A percentile compares a stretch with the other conserved stretches of the same genome.
These are phyloP conservation scores for Strix aluco DNA, from an alignment of 2,113 vertebrate species.

Conservation along the genomic window DNA sequence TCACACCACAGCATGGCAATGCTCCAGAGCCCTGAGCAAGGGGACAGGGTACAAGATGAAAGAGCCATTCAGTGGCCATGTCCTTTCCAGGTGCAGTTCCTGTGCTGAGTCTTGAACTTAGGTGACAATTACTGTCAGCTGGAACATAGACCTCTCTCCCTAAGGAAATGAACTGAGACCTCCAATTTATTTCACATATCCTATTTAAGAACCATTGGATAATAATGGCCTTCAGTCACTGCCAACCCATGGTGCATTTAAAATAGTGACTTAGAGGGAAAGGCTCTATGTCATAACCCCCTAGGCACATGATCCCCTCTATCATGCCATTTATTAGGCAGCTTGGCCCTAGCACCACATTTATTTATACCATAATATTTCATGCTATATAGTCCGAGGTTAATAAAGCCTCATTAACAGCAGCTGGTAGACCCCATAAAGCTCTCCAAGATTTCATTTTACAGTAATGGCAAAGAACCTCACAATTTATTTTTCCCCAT, in stretches of 20 bases:
- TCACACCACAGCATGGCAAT: background rate
- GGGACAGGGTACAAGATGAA: accelerated
- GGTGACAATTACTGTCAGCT: slow-evolving; percentile 7
- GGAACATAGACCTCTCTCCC: background rate
- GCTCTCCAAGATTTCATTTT: slow-evolving; percentile 68
- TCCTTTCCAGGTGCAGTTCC: background rate
- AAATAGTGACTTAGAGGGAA: slow-evolving; percentile 24
- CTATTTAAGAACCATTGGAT: slow-evolving; percentile 2
- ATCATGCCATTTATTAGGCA: slow-evolving; percentile 23
- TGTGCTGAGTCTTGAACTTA: background rate
- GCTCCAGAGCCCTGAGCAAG: background rate
- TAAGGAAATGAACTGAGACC: background rate
- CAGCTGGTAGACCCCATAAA: slow-evolving; percentile 50
- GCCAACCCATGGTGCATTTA: background rate
- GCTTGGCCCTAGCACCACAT: background rate
- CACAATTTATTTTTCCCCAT: slow-evolving; percentile 67
- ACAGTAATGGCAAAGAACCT: slow-evolving; percentile 63
- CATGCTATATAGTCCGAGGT: slow-evolving; percentile 26
- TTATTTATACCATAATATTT: slow-evolving; percentile 62
- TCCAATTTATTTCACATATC: slow-evolving; percentile 19
- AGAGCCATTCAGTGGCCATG: background rate
- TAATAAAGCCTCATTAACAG: slow-evolving; percentile 76
- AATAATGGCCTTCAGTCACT: slow-evolving; percentile 32
- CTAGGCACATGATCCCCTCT: background rate
- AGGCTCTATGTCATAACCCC: background rate